Percentiles rank a stretch among this genome's conserved stretches.
These are phyloP conservation scores for Lithosia quadra DNA, from an alignment of 2,888 invertebrate species.

Conservation along the genomic window DNA sequence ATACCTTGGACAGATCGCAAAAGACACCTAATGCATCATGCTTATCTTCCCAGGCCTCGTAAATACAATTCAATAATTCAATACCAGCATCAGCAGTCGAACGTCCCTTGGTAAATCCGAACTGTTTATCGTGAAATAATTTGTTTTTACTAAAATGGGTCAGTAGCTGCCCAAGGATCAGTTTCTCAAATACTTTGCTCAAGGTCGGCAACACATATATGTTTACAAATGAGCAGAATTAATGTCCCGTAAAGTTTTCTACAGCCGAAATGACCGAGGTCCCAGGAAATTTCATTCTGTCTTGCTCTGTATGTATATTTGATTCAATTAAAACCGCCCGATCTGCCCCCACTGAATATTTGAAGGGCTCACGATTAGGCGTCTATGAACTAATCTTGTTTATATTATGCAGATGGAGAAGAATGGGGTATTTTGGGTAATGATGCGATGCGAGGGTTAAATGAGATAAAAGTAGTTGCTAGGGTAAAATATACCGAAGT, in stretches of 20 bases:
- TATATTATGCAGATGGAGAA: constrained; percentile 23
- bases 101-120: too few relatives aligned
- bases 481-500: not conserved
- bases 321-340: constrained; percentile 52
- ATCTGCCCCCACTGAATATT: constrained; percentile 45
- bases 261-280: constrained; percentile 47
- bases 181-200: too few relatives aligned
- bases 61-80: too few relatives aligned
- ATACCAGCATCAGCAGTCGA: too few relatives aligned
- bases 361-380: constrained; percentile 36
- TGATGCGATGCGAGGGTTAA: not conserved
- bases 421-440: constrained; percentile 3
- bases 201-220: too few relatives aligned
- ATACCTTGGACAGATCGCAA: too few relatives aligned
- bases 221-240: constrained; percentile 35
- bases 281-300: constrained; percentile 29
- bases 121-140: too few relatives aligned
- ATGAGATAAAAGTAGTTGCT: not conserved
- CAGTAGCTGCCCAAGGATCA: too few relatives aligned
- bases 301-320: constrained; percentile 45
- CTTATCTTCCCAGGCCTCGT: too few relatives aligned
- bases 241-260: constrained; percentile 48
- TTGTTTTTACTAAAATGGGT: too few relatives aligned
- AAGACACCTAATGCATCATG: too few relatives aligned
- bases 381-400: constrained; percentile 36